Evolutionary conservation across 35 echinoderm and acorn worm genomes (phyloP).

Genomic region (Heliocidaris erythrogramma): DNA sequence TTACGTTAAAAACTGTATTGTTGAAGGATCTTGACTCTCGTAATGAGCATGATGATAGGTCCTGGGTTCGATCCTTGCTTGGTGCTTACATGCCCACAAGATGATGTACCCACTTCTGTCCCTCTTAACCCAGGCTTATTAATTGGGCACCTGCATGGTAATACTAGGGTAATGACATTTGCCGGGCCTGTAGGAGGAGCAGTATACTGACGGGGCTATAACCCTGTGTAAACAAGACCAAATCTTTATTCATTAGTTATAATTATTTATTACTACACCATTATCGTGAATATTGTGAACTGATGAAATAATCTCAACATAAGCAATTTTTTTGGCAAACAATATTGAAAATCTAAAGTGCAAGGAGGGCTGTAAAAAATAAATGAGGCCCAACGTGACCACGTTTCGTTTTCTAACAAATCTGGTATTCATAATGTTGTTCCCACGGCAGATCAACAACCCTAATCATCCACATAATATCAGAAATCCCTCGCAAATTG

Average conservation of each 20-base stretch:
- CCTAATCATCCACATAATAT: slow-evolving; percentile 20
- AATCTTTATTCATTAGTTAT: too few species aligned
- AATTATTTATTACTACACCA: too few species aligned
- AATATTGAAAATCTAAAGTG: background rate
- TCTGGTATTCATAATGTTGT: slow-evolving; percentile 20
- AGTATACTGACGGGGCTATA: too few species aligned
- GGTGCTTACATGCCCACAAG: too few species aligned
- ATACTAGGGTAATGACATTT: too few species aligned
- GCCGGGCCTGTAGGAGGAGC: too few species aligned
- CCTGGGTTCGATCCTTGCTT: too few species aligned
- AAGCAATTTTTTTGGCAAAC: background rate
- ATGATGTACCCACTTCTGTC: too few species aligned
- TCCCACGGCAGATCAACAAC: background rate
- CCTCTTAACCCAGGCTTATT: too few species aligned
- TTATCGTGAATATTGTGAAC: background rate
- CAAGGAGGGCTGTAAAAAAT: background rate
- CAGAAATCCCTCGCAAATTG: slow-evolving; percentile 25
- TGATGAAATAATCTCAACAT: background rate
- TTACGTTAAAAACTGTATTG: background rate
- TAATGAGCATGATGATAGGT: too few species aligned
- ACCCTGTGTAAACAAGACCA: too few species aligned
- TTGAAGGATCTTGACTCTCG: background rate
- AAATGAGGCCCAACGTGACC: background rate
- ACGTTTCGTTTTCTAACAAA: background rate
- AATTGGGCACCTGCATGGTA: too few species aligned